Percentiles rank a stretch among this genome's conserved stretches.
Evolutionary conservation across 2,888 invertebrate species (phyloP).

Genomic region (Acleris laterana): DNA sequence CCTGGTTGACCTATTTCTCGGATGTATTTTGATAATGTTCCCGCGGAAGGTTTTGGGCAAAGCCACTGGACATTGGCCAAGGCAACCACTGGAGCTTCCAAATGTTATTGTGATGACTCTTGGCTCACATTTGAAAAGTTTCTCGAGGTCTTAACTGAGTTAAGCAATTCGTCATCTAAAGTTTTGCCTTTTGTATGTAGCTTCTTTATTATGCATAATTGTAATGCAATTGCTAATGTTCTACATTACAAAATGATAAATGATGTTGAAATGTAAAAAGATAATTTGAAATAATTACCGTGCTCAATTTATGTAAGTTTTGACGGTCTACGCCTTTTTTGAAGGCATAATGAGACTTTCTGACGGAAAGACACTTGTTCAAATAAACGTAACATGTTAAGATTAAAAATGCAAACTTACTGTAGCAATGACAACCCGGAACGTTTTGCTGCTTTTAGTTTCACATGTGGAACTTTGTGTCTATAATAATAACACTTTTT

Average conservation of each 20-base stretch:
- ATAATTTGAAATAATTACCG: conserved; percentile 4
- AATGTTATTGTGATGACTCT: conserved; percentile 28
- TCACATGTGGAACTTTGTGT: not conserved
- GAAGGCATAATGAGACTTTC: not conserved
- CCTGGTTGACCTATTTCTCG: conserved; percentile 12
- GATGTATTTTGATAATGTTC: conserved; percentile 4
- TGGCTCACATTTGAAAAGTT: conserved; percentile 26
- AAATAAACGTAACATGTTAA: conserved; percentile 14
- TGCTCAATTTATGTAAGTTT: not conserved
- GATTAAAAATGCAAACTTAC: not conserved
- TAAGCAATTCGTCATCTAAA: not conserved
- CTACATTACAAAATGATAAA: not conserved
- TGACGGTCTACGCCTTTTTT: conserved; percentile 3
- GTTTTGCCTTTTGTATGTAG: no score
- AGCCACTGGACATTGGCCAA: conserved; percentile 34
- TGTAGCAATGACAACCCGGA: not conserved
- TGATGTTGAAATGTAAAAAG: conserved; percentile 5
- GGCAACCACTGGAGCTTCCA: conserved; percentile 17
- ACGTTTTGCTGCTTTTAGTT: not conserved
- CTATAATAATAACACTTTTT: conserved; percentile 16
- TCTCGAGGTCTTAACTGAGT: not conserved
- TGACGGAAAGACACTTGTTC: conserved; percentile 5
- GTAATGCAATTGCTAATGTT: conserved; percentile 1
- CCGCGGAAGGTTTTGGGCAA: conserved; percentile 17
- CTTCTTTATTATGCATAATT: not conserved